phyloP scores from a whole-genome alignment of 2,797 vertebrate genomes.

The Anguilla anguilla region DNA sequence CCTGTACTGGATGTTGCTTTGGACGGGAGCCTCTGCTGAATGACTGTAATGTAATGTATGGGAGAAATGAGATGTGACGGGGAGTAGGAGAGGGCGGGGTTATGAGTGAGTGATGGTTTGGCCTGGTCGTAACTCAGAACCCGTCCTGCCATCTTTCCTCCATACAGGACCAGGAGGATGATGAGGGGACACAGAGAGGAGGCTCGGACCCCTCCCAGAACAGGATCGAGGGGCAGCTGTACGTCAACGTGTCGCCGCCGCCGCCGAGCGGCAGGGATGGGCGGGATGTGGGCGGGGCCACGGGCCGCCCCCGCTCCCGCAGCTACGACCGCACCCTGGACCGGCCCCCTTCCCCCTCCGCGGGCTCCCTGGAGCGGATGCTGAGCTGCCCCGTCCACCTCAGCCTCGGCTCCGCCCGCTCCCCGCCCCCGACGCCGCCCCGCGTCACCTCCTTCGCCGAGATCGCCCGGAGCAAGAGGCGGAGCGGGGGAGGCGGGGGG shows the following conservation, averaged over 20 bases:
- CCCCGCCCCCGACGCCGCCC: constrained; percentile 71
- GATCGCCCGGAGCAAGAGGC: constrained; percentile 85
- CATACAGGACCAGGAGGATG: constrained; percentile 48
- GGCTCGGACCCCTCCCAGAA: constrained; percentile 34
- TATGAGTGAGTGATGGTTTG: not conserved
- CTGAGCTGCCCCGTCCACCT: constrained; percentile 92
- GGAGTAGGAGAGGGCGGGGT: constrained; percentile 20
- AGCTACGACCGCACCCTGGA: constrained; percentile 94
- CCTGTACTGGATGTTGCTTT: not conserved
- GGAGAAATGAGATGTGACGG: constrained; percentile 30
- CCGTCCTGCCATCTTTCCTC: constrained; percentile 56
- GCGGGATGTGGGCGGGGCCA: constrained; percentile 47
- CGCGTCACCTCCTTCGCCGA: constrained; percentile 95
- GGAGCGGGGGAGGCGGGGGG: constrained; percentile 65
- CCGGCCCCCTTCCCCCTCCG: constrained; percentile 74
- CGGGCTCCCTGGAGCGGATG: constrained; percentile 92
- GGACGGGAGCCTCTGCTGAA: not conserved
- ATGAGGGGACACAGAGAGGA: constrained; percentile 30
- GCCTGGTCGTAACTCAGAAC: constrained; percentile 74
- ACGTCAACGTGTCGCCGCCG: constrained; percentile 86
- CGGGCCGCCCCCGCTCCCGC: constrained; percentile 82
- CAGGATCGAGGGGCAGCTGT: constrained; percentile 87
- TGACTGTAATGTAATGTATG: not conserved
- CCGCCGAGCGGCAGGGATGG: constrained; percentile 60
- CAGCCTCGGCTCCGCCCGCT: constrained; percentile 74